phyloP scores from a whole-genome alignment of 1,140 invertebrate species.

The Brachionus manjavacas region DNA sequence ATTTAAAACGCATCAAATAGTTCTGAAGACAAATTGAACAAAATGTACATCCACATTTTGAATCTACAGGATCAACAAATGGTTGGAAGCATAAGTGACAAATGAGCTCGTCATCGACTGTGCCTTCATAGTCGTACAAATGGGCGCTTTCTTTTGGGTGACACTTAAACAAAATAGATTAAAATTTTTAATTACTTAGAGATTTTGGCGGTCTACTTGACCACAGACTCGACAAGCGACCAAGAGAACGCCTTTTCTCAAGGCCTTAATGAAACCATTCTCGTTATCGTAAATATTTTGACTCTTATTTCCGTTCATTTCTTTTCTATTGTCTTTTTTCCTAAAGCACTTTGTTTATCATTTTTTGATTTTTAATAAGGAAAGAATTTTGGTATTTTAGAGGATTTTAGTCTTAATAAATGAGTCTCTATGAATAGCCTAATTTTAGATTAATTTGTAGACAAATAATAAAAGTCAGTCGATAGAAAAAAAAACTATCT shows the following conservation, averaged over 20 bases:
- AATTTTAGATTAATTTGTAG: not conserved
- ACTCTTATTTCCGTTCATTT: not conserved
- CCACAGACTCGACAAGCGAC: constrained; percentile 33
- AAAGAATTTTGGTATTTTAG: not conserved
- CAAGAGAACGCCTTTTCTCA: constrained; percentile 29
- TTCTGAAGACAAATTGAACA: constrained; percentile 57
- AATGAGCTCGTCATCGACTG: constrained; percentile 60
- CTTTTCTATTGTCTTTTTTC: not conserved
- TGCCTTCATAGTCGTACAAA: constrained; percentile 60
- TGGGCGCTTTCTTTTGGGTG: constrained; percentile 59
- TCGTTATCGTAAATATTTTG: constrained; percentile 29
- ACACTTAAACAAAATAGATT: constrained; percentile 47
- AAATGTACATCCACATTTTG: constrained; percentile 61
- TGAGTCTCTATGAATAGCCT: not conserved
- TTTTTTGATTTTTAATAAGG: not conserved
- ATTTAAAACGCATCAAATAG: constrained; percentile 55
- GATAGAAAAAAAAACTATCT: not conserved
- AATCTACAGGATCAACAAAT: constrained; percentile 55
- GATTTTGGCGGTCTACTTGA: not conserved
- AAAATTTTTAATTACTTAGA: not conserved
- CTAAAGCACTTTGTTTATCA: constrained; percentile 4
- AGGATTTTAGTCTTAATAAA: not conserved
- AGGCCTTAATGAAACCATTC: not conserved
- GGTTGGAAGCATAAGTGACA: constrained; percentile 60
- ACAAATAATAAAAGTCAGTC: not conserved